Percentiles rank a stretch among this genome's conserved stretches.
Evolutionary conservation across 2,888 invertebrate genomes (phyloP).

Genomic region (Antheraea yamamai): DNA sequence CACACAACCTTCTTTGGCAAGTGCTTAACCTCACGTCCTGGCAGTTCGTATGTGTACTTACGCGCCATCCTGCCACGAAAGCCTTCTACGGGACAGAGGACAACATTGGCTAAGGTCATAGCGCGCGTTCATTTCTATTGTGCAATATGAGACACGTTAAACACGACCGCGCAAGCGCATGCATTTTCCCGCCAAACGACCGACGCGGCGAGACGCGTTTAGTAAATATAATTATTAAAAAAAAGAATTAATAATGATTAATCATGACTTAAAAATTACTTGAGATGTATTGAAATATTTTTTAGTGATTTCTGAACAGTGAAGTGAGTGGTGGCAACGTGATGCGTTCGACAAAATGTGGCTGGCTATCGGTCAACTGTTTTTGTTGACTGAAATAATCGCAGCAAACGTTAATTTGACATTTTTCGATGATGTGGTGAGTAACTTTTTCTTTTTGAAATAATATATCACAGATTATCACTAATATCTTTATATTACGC

Average conservation of each 20-base stretch:
- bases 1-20: constrained; percentile 19
- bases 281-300: constrained; percentile 29
- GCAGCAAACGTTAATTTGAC: constrained; percentile 60
- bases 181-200: constrained; percentile 75
- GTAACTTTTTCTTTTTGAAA: constrained; percentile 32
- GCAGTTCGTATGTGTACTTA: constrained; percentile 5
- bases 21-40: background rate
- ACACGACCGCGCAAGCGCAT: constrained; percentile 61
- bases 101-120: constrained; percentile 46
- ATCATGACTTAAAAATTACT: background rate
- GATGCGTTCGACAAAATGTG: constrained; percentile 68
- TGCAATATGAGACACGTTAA: constrained; percentile 68
- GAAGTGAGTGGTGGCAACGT: constrained; percentile 50
- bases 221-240: constrained; percentile 38
- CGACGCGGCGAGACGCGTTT: constrained; percentile 58
- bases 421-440: constrained; percentile 57
- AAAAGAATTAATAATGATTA: background rate
- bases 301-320: constrained; percentile 30
- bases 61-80: constrained; percentile 1
- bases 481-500: background rate
- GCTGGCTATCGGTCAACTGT: constrained; percentile 59
- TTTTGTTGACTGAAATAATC: constrained; percentile 60
- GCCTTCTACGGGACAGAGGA: constrained; percentile 29
- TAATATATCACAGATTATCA: background rate
- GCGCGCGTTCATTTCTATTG: constrained; percentile 55